A percentile compares a stretch with the other conserved stretches of the same genome.
These are phyloP conservation scores for Ephydatia muelleri DNA, from an alignment of 37 sponge, comb jelly and placozoan genomes.

Conservation along the genomic window DNA sequence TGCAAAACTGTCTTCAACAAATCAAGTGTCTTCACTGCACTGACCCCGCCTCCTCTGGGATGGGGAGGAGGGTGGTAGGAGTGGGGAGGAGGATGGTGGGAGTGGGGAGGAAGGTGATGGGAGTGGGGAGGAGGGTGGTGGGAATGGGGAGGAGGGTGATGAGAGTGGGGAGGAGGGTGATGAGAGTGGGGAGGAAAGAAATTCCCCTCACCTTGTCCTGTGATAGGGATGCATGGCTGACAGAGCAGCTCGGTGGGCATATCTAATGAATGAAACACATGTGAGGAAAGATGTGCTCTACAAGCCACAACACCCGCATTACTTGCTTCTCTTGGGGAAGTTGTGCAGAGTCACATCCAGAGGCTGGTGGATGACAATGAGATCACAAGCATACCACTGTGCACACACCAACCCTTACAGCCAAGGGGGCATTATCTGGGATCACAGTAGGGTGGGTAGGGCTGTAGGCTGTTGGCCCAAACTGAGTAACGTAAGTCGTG, in stretches of 20 bases:
- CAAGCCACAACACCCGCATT: background rate
- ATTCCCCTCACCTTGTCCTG: slow-evolving; percentile 56
- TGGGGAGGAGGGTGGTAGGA: background rate
- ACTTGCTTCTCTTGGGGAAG: slow-evolving; percentile 84
- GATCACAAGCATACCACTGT: background rate
- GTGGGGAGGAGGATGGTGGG: background rate
- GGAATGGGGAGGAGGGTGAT: background rate
- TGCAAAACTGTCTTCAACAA: slow-evolving; percentile 77
- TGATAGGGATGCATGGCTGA: slow-evolving; percentile 81
- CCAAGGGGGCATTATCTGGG: background rate
- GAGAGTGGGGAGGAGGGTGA: slow-evolving; percentile 3
- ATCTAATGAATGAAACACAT: slow-evolving; percentile 13
- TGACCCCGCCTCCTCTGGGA: slow-evolving; percentile 53
- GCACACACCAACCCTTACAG: slow-evolving; percentile 18
- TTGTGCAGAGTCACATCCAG: slow-evolving; percentile 64
- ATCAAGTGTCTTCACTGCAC: slow-evolving; percentile 73
- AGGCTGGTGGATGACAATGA: slow-evolving; percentile 35
- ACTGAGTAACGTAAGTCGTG: slow-evolving; percentile 10
- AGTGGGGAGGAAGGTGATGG: background rate
- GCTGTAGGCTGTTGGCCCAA: slow-evolving; percentile 40
- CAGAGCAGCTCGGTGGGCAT: slow-evolving; percentile 72
- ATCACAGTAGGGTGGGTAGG: slow-evolving; percentile 24
- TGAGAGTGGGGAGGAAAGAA: background rate
- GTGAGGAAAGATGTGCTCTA: background rate
- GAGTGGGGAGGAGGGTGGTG: background rate